Evolutionary conservation across 2,113 vertebrate genomes (phyloP), one percentile per base, ranked within the genome.

Genomic region (Clinocottus analis): DNA sequence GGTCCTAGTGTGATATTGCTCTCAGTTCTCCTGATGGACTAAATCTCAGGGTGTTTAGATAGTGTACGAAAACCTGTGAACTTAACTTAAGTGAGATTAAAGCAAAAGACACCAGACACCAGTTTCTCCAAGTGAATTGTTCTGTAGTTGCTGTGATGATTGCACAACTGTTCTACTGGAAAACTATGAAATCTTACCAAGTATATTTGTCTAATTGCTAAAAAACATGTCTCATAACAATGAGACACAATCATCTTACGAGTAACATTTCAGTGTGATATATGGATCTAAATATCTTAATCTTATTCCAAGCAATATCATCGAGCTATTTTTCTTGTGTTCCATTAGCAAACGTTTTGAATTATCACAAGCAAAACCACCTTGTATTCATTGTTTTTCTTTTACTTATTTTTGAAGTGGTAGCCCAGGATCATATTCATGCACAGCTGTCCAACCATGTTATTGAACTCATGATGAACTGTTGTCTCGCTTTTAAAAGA

Each of bases 41-140:
- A 51, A 86, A 77, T 79, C 79, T 81, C 58, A 62, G 47, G 12
- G 63, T 75, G 67, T 82, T 85, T 62, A 4, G 49, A 65, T 49
- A 80, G 65, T 84, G 80, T 83, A 66, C 77, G 43, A 79, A 85
- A 85, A 89, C 39, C 70, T 84, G 82, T 87, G 81, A 85, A 80
- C 71, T 68, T 6, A 85, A 80, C 71, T 68, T 6, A 10, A 62
- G 31, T 49, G 51, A 55, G 12, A 25, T 43, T 58, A 63, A 31
- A 69, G n/a, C 7, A 53, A 58, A 58, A 59, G 33, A 56, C 5
- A 43, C 13, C 27, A 37, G 55, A 67, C 55, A 14, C n/a, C 13
- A 51, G 33, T 71, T 69, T 39, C 5, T 37, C 25, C 56, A 33
- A 39, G n/a, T 47, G 29, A 12, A 14, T n/a, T 49, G 33, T 63